phyloP scores from a whole-genome alignment of 2,888 invertebrate genomes.

The Lasius platythorax region DNA sequence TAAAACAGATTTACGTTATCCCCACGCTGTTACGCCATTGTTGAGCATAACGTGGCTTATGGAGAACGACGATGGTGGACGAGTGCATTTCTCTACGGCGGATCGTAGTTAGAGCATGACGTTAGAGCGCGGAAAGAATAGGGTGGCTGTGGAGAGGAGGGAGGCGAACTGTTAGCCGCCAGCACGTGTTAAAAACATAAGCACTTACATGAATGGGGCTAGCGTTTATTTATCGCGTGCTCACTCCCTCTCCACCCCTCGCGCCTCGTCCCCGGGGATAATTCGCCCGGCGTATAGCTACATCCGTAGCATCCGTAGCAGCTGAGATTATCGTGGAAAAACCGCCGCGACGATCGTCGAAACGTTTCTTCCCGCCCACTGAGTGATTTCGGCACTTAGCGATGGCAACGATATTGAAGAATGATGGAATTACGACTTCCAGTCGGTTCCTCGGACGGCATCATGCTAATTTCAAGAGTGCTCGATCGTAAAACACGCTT shows the following conservation, averaged over 20 bases:
- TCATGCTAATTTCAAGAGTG: conserved; percentile 31
- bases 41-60: conserved; percentile 60
- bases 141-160: conserved; percentile 48
- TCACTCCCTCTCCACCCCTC: conserved; percentile 50
- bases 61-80: conserved; percentile 63
- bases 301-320: conserved; percentile 8
- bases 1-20: background rate
- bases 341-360: conserved; percentile 41
- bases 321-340: conserved; percentile 54
- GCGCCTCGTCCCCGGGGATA: conserved; percentile 50
- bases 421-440: conserved; percentile 68
- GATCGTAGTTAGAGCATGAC: conserved; percentile 53
- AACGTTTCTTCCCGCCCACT: conserved; percentile 51
- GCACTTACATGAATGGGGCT: conserved; percentile 82
- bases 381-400: conserved; percentile 65
- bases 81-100: conserved; percentile 58
- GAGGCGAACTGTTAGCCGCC: conserved; percentile 70
- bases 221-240: conserved; percentile 79
- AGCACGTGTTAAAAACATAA: conserved; percentile 84
- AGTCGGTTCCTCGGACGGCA: conserved; percentile 25
- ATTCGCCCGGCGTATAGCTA: conserved; percentile 49
- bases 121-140: conserved; percentile 30
- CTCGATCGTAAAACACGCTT: background rate
- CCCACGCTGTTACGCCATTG: conserved; percentile 63
- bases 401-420: conserved; percentile 45